Conservation (phyloP, 2,113 vertebrate genomes). For the Forbesichthys agassizii region DNA sequence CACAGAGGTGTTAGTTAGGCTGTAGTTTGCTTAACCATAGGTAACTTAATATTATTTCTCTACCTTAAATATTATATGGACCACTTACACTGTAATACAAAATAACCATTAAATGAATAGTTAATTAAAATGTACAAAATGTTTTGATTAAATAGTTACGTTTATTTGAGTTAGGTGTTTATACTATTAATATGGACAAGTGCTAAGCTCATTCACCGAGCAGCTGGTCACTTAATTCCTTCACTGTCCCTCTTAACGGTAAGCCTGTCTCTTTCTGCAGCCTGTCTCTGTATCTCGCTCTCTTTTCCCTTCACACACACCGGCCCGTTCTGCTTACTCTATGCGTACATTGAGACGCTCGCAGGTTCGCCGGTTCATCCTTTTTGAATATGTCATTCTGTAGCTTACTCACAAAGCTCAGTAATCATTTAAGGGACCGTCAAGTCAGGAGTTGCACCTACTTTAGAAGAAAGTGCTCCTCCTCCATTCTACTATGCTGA, state of each 20-base stretch:
- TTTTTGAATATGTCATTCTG: slow-evolving; percentile 63
- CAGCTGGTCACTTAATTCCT: slow-evolving; percentile 19
- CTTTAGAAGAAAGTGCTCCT: no score
- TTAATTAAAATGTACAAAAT: not conserved
- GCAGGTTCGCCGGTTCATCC: slow-evolving; percentile 53
- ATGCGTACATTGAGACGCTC: slow-evolving; percentile 47
- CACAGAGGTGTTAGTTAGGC: slow-evolving; percentile 6
- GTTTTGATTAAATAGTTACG: slow-evolving; percentile 20
- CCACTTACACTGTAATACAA: slow-evolving; percentile 19
- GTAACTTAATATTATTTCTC: slow-evolving; percentile 11
- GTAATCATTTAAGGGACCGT: slow-evolving; percentile 50
- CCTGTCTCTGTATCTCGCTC: not conserved
- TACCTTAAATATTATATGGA: slow-evolving; percentile 16
- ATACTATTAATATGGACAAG: slow-evolving; percentile 46
- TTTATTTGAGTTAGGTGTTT: slow-evolving; percentile 25
- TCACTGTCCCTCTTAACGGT: slow-evolving; percentile 7
- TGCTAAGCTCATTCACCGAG: slow-evolving; percentile 12
- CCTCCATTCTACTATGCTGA: no score
- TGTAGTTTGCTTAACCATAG: not conserved
- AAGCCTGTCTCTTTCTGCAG: not conserved
- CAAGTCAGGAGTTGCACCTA: not conserved
- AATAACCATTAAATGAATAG: not conserved
- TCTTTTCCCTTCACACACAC: slow-evolving; percentile 5
- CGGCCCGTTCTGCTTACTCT: slow-evolving; percentile 30
- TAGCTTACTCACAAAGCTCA: slow-evolving; percentile 28